Evolutionary conservation across 2,113 vertebrate species (phyloP).

Genomic region (Melanostigma gelatinosum): DNA sequence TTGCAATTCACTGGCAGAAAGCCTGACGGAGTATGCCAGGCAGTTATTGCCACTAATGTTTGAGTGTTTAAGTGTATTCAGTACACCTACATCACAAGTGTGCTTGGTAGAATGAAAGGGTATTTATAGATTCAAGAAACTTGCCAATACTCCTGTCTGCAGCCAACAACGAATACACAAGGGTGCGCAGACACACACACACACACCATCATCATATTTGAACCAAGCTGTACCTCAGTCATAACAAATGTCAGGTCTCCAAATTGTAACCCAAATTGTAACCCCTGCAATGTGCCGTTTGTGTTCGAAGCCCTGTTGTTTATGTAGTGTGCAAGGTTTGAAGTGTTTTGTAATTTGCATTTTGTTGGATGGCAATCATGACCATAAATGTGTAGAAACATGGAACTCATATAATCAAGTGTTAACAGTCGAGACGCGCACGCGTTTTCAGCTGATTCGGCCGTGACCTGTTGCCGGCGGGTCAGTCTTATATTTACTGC

Average conservation of each 20-base stretch:
- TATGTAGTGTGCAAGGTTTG: slow-evolving; percentile 29
- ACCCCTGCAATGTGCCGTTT: slow-evolving; percentile 48
- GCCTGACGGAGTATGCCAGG: not conserved
- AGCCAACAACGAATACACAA: slow-evolving; percentile 41
- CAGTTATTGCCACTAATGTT: slow-evolving; percentile 10
- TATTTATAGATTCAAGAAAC: slow-evolving; percentile 71
- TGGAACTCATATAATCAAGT: no score
- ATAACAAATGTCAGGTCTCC: slow-evolving; percentile 67
- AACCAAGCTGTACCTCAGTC: slow-evolving; percentile 67
- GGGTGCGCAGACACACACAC: slow-evolving; percentile 1
- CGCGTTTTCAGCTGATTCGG: not conserved
- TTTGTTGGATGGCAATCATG: not conserved
- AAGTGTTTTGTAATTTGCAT: slow-evolving; percentile 4
- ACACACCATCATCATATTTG: slow-evolving; percentile 18
- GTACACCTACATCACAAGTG: slow-evolving; percentile 32
- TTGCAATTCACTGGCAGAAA: not conserved
- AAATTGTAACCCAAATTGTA: slow-evolving; percentile 48
- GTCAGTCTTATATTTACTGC: not conserved
- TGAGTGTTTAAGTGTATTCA: slow-evolving; percentile 24
- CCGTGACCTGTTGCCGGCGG: not conserved
- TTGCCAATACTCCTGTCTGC: slow-evolving; percentile 56
- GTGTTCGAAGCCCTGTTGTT: slow-evolving; percentile 32
- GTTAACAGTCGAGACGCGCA: not conserved
- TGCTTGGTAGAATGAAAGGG: slow-evolving; percentile 50
- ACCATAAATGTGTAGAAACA: not conserved